Base-by-base conservation (phyloP, 2,888 invertebrate genomes). In the Caprella mutica region DNA sequence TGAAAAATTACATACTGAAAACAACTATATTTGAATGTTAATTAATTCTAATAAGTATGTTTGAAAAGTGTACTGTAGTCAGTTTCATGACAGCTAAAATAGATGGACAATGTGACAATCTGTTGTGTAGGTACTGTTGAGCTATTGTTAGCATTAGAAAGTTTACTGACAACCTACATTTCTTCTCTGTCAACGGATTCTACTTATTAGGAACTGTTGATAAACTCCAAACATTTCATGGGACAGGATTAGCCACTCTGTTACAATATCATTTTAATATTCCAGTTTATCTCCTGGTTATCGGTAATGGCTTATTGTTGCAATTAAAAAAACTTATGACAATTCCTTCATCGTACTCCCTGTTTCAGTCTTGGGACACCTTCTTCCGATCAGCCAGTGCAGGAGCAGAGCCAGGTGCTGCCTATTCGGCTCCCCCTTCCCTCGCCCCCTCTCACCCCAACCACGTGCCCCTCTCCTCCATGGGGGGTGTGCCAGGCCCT, bases 321-420 rank as follows among this genome's bases (percentile, higher is more conserved):
- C 9, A 8, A 42, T 8, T 17, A 17, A 23, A 14, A 35, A 19
- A 9, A 9, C 12, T 3, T 27, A 48, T 48, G 26, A 48, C 26
- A 8, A 17, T 17, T 9, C 8, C 8, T 9, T 8, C 9, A 42
- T 14, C 19, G 27, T n/a, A 9, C 40, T 76, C 76, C 52, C 75
- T 76, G 60, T 77, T 78, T 66, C 72, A 89, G 86, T 90, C 90
- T 53, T 92, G 92, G 92, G 89, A 90, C 75, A 80, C 85, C 2
- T 92, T 86, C 75, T 92, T 92, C 76, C 82, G 90, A 69, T 92
- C 89, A 74, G 85, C 87, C 63, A 80, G 85, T 40, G 81, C 81
- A 62, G 89, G 88, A 58, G 83, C 84, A 19, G 78, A 77, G 65
- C 86, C 86, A 3, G 89, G 88, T 44, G 74, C 80, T 38, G 89